Percentiles rank a stretch among this genome's conserved stretches.
Conservation (phyloP, 2,797 vertebrate species). For the Malurus splendens region DNA sequence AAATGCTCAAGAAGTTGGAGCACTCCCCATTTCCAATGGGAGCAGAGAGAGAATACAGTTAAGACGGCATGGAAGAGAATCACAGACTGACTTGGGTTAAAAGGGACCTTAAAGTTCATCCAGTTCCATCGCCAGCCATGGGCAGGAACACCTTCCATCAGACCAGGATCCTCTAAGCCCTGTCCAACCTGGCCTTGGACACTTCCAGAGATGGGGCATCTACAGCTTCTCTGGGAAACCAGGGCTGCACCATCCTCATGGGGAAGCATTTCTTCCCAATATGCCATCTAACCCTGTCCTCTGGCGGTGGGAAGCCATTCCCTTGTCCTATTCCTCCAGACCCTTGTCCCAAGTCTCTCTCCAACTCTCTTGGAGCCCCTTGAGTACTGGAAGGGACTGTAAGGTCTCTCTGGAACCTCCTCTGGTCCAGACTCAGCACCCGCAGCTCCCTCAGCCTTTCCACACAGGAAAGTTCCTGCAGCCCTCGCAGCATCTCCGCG, state of each 20-base stretch:
- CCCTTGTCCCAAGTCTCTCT: background rate
- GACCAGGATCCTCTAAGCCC: accelerated
- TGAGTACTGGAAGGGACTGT: accelerated
- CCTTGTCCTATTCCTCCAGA: background rate
- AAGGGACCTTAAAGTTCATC: background rate
- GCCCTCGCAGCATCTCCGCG: background rate
- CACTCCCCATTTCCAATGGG: background rate
- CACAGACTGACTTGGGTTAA: background rate
- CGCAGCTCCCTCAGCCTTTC: background rate
- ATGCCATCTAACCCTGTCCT: accelerated
- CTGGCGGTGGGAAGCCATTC: background rate
- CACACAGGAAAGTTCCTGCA: background rate
- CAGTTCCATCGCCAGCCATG: accelerated
- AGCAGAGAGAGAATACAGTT: background rate
- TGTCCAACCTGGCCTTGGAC: accelerated
- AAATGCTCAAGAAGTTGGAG: background rate
- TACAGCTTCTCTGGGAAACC: background rate
- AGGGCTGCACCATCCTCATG: accelerated
- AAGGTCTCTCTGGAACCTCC: accelerated
- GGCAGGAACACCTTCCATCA: background rate
- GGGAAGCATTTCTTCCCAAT: accelerated
- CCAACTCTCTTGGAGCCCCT: background rate
- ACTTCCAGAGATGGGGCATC: background rate
- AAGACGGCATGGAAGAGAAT: background rate
- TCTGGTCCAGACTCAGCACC: background rate